Percentiles rank a stretch among this genome's conserved stretches.
Conservation (phyloP, 1,140 invertebrate species). For the Drosophila nasuta region DNA sequence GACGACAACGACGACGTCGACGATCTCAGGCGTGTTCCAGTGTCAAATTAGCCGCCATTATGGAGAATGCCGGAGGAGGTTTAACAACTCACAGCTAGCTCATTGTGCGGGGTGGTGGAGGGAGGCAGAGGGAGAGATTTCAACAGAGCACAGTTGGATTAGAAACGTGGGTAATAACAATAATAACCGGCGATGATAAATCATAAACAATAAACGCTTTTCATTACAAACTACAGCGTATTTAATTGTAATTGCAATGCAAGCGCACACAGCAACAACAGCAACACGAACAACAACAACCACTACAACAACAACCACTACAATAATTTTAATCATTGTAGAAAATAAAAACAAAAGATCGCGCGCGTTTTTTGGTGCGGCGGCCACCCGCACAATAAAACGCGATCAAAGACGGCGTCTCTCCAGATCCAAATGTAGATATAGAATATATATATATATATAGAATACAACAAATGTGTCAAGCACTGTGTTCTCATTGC, state of each 20-base stretch:
- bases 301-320: too few species aligned
- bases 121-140: background rate
- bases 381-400: constrained; percentile 63
- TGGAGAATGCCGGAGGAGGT: constrained; percentile 33
- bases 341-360: constrained; percentile 2
- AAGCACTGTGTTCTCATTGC: constrained; percentile 56
- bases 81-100: background rate
- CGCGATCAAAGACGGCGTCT: constrained; percentile 70
- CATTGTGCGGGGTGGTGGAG: background rate
- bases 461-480: constrained; percentile 6
- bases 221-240: constrained; percentile 40
- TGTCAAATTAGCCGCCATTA: constrained; percentile 77
- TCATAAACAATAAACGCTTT: constrained; percentile 70
- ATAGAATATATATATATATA: background rate
- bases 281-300: too few species aligned
- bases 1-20: constrained; percentile 31
- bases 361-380: constrained; percentile 40
- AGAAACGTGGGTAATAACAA: constrained; percentile 49
- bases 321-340: constrained; percentile 13
- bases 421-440: constrained; percentile 64
- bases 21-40: constrained; percentile 66
- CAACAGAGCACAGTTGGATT: background rate
- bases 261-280: constrained; percentile 7
- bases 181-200: constrained; percentile 65
- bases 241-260: constrained; percentile 57